Evolutionary conservation across 1,140 invertebrate genomes (phyloP).

Genomic region (Akabosia matsudoensis): DNA sequence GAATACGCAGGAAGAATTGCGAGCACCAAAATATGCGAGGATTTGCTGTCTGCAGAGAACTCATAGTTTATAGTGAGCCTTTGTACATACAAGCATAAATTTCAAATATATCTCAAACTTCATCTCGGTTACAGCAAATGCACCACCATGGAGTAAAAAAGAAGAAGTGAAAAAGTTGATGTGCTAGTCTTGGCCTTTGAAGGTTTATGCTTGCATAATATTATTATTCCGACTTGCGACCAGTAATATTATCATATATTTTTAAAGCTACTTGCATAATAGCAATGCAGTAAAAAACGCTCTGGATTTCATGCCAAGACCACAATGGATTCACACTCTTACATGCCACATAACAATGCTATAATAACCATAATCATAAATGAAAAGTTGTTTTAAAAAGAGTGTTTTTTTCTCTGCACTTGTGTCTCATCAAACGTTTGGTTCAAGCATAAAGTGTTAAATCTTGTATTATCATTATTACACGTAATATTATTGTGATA

Average conservation of each 20-base stretch:
- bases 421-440: background rate
- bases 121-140: background rate
- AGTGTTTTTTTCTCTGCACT: background rate
- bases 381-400: constrained; percentile 15
- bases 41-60: background rate
- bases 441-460: background rate
- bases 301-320: background rate
- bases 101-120: background rate
- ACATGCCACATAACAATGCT: background rate
- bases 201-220: too few species aligned
- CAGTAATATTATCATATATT: background rate
- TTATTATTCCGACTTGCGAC: background rate
- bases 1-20: too few species aligned
- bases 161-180: too few species aligned
- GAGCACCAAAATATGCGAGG: background rate
- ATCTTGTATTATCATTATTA: constrained; percentile 16
- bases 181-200: too few species aligned
- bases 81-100: constrained; percentile 12
- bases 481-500: constrained; percentile 26
- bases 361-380: background rate
- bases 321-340: background rate
- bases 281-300: background rate
- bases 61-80: background rate
- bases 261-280: background rate
- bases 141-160: too few species aligned